Evolutionary conservation across 2,113 vertebrate species (phyloP), one percentile per base, ranked within the genome.

Genomic region (Rhineura floridana): DNA sequence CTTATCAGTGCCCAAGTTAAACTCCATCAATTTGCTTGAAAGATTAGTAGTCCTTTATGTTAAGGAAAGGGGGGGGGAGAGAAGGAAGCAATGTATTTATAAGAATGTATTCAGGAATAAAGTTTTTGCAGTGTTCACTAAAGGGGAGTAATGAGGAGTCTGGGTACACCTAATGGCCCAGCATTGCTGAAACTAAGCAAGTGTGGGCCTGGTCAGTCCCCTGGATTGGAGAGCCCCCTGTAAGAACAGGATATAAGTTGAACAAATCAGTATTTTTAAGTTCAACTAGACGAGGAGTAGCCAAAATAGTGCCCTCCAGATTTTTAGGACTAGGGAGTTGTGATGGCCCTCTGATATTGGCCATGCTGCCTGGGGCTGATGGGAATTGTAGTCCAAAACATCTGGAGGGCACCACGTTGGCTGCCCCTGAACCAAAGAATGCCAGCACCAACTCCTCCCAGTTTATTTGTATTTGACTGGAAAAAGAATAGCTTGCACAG

Each of bases 1-100:
- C 96, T 99, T 99, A 97, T 99, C 99, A 90, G 99, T 99, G 96
- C 99, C 99, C 96, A 99, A 96, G 96, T 99, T 99, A 96, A 99
- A 99, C 93, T 99, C 99, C 90, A 98, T 97, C 95, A 99, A 96
- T 96, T 99, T 99, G 95, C 98, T 97, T 89, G 98, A 98, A 95
- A 99, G 97, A 88, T 95, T 95, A 89, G 98, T 98, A 62, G 98
- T 99, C 96, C 99, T 99, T 97, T 93, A 95, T 91, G 95, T 81
- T 93, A 88, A 94, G 94, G 91, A 93, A 88, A 93, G 86, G 96
- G 88, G 94, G 86, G 92, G 62, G 83, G 86, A 93, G 85, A 93
- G 95, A 94, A 85, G n/a, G 88, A 82, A 94, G 93, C 62, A 93
- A 81, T 90, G 90, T 86, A 89, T 91, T 94, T 86, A 85, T 83